phyloP scores from a whole-genome alignment of 2,888 invertebrate genomes.

The Nomada flava region DNA sequence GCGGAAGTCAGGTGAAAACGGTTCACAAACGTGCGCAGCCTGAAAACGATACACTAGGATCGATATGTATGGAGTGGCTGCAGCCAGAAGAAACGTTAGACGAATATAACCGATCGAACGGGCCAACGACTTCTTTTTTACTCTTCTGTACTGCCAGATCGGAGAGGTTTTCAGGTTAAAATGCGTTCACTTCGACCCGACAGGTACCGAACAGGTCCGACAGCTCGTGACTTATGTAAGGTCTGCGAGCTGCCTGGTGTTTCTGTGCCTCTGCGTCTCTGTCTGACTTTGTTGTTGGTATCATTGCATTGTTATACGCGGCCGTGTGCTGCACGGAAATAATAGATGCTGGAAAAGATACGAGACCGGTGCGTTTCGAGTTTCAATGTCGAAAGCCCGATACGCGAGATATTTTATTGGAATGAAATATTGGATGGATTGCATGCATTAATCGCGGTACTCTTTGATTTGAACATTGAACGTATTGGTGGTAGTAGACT shows the following conservation, averaged over 20 bases:
- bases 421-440: too few species aligned
- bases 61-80: slow-evolving; percentile 46
- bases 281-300: background rate
- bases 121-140: slow-evolving; percentile 40
- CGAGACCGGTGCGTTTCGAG: slow-evolving; percentile 6
- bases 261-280: background rate
- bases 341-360: slow-evolving; percentile 20
- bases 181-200: slow-evolving; percentile 51
- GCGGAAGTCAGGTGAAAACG: slow-evolving; percentile 74
- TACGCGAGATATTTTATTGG: background rate
- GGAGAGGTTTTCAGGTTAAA: slow-evolving; percentile 59
- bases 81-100: slow-evolving; percentile 36
- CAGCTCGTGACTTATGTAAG: slow-evolving; percentile 72
- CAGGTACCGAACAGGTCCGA: slow-evolving; percentile 50
- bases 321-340: background rate
- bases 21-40: slow-evolving; percentile 68
- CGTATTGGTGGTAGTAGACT: too few species aligned
- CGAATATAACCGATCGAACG: slow-evolving; percentile 3
- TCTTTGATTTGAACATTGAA: too few species aligned
- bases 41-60: slow-evolving; percentile 63
- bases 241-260: background rate
- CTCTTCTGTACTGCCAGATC: slow-evolving; percentile 27
- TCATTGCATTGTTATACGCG: slow-evolving; percentile 4
- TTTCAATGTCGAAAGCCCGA: slow-evolving; percentile 47
- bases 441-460: too few species aligned